A percentile compares a stretch with the other conserved stretches of the same genome.
Evolutionary conservation across 2,113 vertebrate genomes (phyloP).

Genomic region (Macrotus californicus): DNA sequence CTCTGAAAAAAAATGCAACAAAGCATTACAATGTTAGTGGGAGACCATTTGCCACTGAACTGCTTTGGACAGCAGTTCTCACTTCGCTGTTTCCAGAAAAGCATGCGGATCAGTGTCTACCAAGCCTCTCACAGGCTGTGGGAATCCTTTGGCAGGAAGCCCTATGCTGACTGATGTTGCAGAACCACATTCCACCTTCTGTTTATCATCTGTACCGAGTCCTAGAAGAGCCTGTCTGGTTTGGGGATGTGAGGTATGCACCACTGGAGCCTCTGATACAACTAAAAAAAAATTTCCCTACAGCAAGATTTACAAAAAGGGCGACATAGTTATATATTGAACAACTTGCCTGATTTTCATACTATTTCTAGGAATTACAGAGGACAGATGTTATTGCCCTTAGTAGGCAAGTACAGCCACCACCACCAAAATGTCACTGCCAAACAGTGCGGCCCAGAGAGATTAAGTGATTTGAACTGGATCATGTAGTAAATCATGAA

Average conservation of each 20-base stretch:
- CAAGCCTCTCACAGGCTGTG: neutral
- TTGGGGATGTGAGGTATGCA: accelerated
- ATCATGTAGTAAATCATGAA: neutral
- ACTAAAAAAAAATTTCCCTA: neutral
- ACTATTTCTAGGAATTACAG: neutral
- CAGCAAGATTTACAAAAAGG: neutral
- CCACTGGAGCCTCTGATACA: too few relatives aligned
- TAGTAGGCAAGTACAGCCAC: neutral
- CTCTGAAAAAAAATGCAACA: neutral
- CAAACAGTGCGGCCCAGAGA: neutral
- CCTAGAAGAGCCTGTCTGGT: neutral
- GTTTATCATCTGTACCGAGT: accelerated
- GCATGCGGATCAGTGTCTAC: accelerated
- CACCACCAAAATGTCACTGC: neutral
- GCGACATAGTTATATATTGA: neutral
- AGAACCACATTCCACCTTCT: neutral
- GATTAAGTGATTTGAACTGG: neutral
- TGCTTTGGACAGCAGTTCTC: neutral
- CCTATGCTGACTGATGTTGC: neutral
- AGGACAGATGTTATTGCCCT: neutral
- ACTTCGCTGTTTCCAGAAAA: neutral
- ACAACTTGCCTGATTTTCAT: neutral
- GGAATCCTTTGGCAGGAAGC: neutral
- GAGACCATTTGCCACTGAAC: neutral
- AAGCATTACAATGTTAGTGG: neutral